These are phyloP conservation scores for Priocnemis perturbator DNA, from an alignment of 2,888 invertebrate genomes.

Conservation along the genomic window DNA sequence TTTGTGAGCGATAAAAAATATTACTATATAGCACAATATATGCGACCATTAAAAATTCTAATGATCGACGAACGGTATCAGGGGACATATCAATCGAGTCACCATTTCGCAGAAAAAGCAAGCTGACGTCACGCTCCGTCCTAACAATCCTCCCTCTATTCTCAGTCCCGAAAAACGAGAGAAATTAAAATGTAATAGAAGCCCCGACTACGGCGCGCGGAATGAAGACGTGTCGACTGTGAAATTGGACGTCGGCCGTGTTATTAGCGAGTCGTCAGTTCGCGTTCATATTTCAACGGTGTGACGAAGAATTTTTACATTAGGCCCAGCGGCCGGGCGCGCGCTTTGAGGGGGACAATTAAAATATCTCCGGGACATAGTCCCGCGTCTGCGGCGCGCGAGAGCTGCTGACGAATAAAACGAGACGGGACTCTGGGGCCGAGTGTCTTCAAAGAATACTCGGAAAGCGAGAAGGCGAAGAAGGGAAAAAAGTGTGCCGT, in stretches of 20 bases:
- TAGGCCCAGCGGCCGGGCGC: conserved; percentile 37
- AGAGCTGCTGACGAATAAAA: conserved; percentile 51
- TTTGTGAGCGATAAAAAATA: too few relatives aligned
- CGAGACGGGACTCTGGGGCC: conserved; percentile 40
- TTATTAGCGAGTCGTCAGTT: conserved; percentile 62
- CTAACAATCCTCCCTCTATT: too few relatives aligned
- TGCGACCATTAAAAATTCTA: too few relatives aligned
- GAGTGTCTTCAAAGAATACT: conserved; percentile 59
- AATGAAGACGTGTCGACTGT: conserved; percentile 30
- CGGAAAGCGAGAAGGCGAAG: conserved; percentile 13
- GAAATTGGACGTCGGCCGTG: conserved; percentile 44
- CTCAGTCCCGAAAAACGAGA: too few relatives aligned
- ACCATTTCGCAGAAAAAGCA: too few relatives aligned
- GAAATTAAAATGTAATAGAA: too few relatives aligned
- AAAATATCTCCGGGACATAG: conserved; percentile 68
- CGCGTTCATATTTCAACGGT: conserved; percentile 61
- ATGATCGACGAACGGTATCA: too few relatives aligned
- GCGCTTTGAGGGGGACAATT: conserved; percentile 69
- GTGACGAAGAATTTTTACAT: conserved; percentile 64
- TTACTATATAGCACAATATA: too few relatives aligned
- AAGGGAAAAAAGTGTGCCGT: conserved; percentile 32
- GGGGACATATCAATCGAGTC: too few relatives aligned
- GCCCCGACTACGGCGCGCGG: too few relatives aligned
- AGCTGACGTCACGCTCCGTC: too few relatives aligned
- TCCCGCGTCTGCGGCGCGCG: conserved; percentile 25